Conservation (phyloP, 1,140 invertebrate genomes). For the Heliconius congener region DNA sequence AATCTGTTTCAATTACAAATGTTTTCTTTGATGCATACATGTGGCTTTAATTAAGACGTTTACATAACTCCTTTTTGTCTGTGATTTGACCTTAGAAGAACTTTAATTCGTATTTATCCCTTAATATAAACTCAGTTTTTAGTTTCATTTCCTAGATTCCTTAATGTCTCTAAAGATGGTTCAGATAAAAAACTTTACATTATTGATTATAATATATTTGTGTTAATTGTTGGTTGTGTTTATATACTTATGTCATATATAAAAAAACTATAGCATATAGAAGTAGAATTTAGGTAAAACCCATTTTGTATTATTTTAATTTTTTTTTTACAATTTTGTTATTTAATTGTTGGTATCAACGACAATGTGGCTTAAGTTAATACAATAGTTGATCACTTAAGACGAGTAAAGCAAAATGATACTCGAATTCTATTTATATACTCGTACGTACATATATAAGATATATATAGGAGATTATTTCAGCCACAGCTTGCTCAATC, state of each 20-base stretch:
- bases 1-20: slow-evolving; percentile 63
- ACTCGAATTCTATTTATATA: neutral
- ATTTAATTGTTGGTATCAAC: neutral
- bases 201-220: too few relatives aligned
- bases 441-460: neutral
- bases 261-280: too few relatives aligned
- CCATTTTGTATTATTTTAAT: neutral
- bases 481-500: neutral
- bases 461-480: neutral
- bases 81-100: too few relatives aligned
- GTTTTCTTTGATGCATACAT: slow-evolving; percentile 30
- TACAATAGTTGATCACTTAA: neutral
- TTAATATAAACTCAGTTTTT: too few relatives aligned
- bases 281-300: neutral
- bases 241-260: too few relatives aligned
- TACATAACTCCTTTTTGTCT: neutral
- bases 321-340: neutral
- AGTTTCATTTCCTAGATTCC: too few relatives aligned
- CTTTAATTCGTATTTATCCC: too few relatives aligned
- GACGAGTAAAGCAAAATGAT: neutral
- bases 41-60: slow-evolving; percentile 16
- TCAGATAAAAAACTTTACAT: too few relatives aligned
- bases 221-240: too few relatives aligned
- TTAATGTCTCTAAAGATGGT: too few relatives aligned
- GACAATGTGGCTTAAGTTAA: neutral